Conservation (phyloP, 2,113 vertebrate species). For the Origma solitaria region DNA sequence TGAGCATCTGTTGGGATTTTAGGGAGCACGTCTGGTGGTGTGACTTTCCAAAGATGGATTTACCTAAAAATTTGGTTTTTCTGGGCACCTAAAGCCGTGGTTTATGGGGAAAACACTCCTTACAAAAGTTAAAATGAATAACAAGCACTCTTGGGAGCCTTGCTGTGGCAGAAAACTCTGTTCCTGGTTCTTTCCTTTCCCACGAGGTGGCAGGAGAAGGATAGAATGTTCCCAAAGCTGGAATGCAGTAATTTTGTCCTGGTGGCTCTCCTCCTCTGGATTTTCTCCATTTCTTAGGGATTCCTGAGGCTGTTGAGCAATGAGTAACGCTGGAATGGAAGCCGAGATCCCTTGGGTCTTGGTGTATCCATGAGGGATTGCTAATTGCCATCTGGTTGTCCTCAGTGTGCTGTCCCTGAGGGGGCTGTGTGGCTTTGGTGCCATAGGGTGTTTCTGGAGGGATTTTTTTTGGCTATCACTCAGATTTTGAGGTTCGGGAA, state of each 20-base stretch:
- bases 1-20: background rate
- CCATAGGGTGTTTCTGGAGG: background rate
- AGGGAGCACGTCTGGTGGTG: background rate
- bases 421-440: background rate
- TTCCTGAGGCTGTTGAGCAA: background rate
- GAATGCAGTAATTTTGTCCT: fast-evolving
- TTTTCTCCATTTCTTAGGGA: background rate
- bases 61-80: background rate
- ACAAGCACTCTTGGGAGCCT: background rate
- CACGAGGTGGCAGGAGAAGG: slow-evolving; percentile 32
- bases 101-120: background rate
- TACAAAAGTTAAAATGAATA: background rate
- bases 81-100: fast-evolving
- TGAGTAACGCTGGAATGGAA: background rate
- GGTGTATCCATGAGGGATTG: background rate
- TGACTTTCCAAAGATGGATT: background rate
- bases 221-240: background rate
- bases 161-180: background rate
- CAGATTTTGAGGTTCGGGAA: background rate
- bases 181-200: background rate
- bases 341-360: background rate
- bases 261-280: background rate
- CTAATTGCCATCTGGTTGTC: background rate
- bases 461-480: background rate
- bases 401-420: background rate